phyloP scores from a whole-genome alignment of 2,113 vertebrate genomes.

The Psammodynastes pulverulentus region DNA sequence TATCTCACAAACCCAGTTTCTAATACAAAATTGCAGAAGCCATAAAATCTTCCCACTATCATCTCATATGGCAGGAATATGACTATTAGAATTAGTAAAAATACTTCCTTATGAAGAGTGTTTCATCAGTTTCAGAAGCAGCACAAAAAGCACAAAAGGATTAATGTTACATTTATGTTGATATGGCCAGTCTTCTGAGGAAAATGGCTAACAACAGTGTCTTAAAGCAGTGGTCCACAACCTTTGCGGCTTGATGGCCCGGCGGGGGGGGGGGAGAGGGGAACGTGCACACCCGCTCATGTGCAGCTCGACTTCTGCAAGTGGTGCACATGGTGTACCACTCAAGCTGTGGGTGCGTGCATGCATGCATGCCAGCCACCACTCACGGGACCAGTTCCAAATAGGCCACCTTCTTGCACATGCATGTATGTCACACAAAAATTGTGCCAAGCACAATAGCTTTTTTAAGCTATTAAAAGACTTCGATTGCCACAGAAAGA shows the following conservation, averaged over 20 bases:
- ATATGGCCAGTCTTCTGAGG: neutral
- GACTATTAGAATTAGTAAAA: neutral
- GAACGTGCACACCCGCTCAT: neutral
- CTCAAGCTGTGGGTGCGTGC: too few relatives aligned
- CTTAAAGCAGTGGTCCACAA: neutral
- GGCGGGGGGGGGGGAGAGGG: accelerated
- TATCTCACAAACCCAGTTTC: too few relatives aligned
- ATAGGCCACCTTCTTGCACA: neutral
- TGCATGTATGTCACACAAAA: neutral
- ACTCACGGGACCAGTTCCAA: too few relatives aligned
- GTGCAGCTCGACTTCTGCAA: neutral
- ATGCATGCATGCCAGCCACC: too few relatives aligned
- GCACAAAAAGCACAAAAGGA: neutral
- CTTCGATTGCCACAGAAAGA: neutral
- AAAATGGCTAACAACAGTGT: neutral
- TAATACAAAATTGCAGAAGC: neutral
- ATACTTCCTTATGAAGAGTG: neutral
- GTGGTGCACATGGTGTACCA: too few relatives aligned
- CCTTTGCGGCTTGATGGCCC: neutral
- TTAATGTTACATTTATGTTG: neutral
- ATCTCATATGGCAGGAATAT: neutral
- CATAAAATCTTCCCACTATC: neutral
- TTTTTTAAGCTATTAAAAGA: neutral
- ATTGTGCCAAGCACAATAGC: neutral
- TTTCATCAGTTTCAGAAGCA: neutral